Conservation (phyloP, 1,140 invertebrate species). For the Acromyrmex echinatior region DNA sequence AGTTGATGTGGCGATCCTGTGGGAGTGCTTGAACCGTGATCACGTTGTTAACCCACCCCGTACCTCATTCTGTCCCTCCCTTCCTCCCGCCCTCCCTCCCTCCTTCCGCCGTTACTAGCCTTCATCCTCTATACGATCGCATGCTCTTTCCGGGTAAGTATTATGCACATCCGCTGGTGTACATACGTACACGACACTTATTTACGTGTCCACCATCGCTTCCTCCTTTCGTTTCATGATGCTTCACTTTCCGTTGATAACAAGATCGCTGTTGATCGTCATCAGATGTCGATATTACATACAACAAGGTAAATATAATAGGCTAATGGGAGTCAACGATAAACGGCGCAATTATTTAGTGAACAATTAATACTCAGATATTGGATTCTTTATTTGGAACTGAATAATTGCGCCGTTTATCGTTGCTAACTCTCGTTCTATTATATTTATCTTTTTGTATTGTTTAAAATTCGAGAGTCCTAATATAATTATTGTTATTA, state of each 20-base stretch:
- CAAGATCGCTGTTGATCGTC: neutral
- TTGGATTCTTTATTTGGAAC: too few species aligned
- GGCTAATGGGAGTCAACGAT: too few species aligned
- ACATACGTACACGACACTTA: conserved; percentile 7
- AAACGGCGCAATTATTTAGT: too few species aligned
- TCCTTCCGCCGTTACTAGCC: neutral
- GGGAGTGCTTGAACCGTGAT: conserved; percentile 82
- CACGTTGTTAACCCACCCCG: conserved; percentile 79
- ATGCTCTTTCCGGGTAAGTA: conserved; percentile 20
- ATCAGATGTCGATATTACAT: neutral
- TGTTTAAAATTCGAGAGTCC: too few species aligned
- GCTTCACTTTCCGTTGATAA: conserved; percentile 8
- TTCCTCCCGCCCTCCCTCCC: neutral
- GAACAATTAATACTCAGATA: too few species aligned
- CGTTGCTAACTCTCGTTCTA: too few species aligned
- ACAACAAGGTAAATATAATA: too few species aligned
- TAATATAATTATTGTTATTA: too few species aligned
- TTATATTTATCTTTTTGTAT: too few species aligned
- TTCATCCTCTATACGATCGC: conserved; percentile 1
- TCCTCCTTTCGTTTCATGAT: neutral
- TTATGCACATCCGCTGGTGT: neutral
- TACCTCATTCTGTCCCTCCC: conserved; percentile 46
- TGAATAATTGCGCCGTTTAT: too few species aligned
- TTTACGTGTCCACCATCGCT: conserved; percentile 29
- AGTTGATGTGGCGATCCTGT: conserved; percentile 78